phyloP scores from a whole-genome alignment of 2,888 invertebrate species.

The Eupithecia centaureata region DNA sequence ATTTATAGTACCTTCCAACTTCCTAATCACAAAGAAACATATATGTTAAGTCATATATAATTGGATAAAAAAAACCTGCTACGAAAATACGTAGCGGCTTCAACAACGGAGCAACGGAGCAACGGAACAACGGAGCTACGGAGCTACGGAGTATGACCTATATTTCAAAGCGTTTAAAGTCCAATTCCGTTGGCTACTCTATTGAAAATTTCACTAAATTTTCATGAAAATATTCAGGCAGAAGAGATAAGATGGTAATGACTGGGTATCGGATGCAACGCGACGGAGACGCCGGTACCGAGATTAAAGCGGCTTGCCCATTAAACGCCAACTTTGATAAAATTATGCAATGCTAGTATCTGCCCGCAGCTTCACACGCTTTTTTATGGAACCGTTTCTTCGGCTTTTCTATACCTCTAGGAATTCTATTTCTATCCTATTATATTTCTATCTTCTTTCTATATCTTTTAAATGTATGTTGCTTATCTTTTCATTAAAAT shows the following conservation, averaged over 20 bases:
- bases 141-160: no score
- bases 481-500: no score
- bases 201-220: background rate
- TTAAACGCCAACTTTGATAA: background rate
- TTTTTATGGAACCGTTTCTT: no score
- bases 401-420: no score
- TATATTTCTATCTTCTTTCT: no score
- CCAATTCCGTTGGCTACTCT: background rate
- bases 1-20: background rate
- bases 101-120: no score
- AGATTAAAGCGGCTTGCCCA: background rate
- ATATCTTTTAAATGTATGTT: no score
- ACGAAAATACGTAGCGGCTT: background rate
- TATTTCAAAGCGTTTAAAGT: background rate
- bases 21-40: background rate
- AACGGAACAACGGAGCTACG: no score
- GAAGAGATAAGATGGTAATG: background rate
- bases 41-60: background rate
- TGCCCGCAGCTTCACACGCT: background rate
- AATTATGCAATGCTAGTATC: no score
- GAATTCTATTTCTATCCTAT: no score
- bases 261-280: slow-evolving; percentile 24
- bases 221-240: background rate
- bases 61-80: background rate
- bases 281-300: background rate